These are phyloP conservation scores for Danionella cerebrum DNA, from an alignment of 2,113 vertebrate genomes.

Conservation along the genomic window DNA sequence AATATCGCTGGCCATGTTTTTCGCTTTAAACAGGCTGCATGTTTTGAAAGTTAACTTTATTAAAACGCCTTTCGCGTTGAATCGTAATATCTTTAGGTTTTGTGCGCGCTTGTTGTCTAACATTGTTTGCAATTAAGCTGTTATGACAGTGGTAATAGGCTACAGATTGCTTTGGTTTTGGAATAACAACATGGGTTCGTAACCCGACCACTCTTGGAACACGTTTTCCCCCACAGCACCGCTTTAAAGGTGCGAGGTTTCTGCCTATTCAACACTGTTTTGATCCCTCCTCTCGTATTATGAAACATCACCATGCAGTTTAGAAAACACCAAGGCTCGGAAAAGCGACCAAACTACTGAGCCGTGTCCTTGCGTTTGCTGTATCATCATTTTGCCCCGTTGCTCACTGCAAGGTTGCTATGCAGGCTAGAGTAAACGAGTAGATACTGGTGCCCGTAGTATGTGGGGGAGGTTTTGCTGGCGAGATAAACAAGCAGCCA, in stretches of 20 bases:
- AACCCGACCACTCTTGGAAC: not conserved
- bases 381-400: constrained; percentile 24
- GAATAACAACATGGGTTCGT: not conserved
- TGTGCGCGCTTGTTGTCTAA: not conserved
- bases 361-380: constrained; percentile 9
- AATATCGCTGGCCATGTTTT: too few relatives aligned
- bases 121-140: not conserved
- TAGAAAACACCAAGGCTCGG: not conserved
- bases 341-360: not conserved
- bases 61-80: too few relatives aligned
- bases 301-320: not conserved
- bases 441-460: constrained; percentile 37
- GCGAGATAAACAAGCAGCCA: constrained; percentile 67
- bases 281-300: not conserved
- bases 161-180: not conserved
- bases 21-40: too few relatives aligned
- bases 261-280: not conserved
- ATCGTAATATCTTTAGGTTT: too few relatives aligned
- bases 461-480: constrained; percentile 56
- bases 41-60: too few relatives aligned
- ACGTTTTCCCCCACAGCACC: not conserved
- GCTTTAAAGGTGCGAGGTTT: not conserved
- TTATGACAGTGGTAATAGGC: constrained; percentile 6
- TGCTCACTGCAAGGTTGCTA: constrained; percentile 28
- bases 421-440: constrained; percentile 30